These are phyloP conservation scores for Melanchra persicariae DNA, from an alignment of 2,888 invertebrate species.

Conservation along the genomic window DNA sequence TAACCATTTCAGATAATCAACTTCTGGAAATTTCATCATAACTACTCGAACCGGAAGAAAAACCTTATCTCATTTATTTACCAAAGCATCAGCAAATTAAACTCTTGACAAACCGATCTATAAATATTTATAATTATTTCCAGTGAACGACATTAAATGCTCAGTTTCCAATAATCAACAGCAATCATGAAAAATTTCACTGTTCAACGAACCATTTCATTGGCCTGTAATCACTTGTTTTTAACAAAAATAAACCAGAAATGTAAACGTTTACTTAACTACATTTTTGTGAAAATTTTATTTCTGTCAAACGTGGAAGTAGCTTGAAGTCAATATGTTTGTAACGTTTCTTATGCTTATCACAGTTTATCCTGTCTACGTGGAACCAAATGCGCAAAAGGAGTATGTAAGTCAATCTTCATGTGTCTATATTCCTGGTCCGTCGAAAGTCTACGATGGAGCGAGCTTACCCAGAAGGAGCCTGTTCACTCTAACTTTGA, in stretches of 20 bases:
- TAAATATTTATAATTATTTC: constrained; percentile 34
- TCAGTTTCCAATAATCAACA: constrained; percentile 7
- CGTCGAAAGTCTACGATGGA: too few relatives aligned
- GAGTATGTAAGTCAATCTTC: constrained; percentile 46
- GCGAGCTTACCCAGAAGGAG: too few relatives aligned
- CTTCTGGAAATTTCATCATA: constrained; percentile 1
- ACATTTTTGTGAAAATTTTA: not conserved
- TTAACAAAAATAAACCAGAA: not conserved
- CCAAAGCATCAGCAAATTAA: not conserved
- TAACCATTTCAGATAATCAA: not conserved
- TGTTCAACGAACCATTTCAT: constrained; percentile 55
- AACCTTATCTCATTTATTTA: constrained; percentile 6
- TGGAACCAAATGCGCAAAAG: constrained; percentile 21
- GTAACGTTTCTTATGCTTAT: constrained; percentile 22
- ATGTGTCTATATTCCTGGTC: not conserved
- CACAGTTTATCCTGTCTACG: constrained; percentile 7
- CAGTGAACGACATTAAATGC: constrained; percentile 27
- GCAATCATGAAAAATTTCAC: constrained; percentile 32
- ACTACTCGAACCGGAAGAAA: not conserved
- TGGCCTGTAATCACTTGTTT: constrained; percentile 22
- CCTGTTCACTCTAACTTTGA: too few relatives aligned
- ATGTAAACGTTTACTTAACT: not conserved
- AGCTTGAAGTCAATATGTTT: constrained; percentile 34
- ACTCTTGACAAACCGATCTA: not conserved
- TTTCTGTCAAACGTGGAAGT: not conserved